Conservation (phyloP, 1,140 invertebrate species). For the Cotesia glomerata region DNA sequence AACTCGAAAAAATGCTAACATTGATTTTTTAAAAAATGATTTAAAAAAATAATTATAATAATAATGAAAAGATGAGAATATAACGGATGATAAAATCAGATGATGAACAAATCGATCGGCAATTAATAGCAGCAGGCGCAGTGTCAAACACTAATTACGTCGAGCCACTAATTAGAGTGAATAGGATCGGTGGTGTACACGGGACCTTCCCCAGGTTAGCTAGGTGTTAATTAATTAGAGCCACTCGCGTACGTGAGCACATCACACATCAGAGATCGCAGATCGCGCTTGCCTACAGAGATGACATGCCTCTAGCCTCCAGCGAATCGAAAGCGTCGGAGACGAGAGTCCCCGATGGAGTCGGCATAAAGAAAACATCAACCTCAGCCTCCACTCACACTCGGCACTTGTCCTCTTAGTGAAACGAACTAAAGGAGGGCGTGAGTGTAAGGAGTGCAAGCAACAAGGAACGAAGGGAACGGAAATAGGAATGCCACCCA, state of each 20-base stretch:
- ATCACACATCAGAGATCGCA: neutral
- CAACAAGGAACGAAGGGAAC: no score
- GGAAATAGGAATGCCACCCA: neutral
- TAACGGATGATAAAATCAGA: no score
- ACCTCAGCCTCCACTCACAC: neutral
- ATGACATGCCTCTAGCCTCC: neutral
- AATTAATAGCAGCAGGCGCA: conserved; percentile 42
- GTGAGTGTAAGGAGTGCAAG: no score
- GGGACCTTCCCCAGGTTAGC: conserved; percentile 38
- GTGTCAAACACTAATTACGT: conserved; percentile 61
- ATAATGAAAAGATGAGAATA: no score
- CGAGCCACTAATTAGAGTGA: conserved; percentile 60
- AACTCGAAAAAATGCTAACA: no score
- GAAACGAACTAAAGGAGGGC: neutral
- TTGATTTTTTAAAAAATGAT: no score
- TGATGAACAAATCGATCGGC: conserved; percentile 44
- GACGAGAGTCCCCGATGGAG: conserved; percentile 13
- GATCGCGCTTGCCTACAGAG: neutral
- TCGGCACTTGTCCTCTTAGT: neutral
- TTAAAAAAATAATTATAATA: no score
- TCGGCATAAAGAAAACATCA: neutral
- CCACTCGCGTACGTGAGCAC: conserved; percentile 44
- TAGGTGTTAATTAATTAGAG: conserved; percentile 64
- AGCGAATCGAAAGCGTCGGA: neutral
- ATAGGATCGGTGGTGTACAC: conserved; percentile 27